These are phyloP conservation scores for Poecilia wingei DNA, from an alignment of 2,797 vertebrate genomes.

Conservation along the genomic window DNA sequence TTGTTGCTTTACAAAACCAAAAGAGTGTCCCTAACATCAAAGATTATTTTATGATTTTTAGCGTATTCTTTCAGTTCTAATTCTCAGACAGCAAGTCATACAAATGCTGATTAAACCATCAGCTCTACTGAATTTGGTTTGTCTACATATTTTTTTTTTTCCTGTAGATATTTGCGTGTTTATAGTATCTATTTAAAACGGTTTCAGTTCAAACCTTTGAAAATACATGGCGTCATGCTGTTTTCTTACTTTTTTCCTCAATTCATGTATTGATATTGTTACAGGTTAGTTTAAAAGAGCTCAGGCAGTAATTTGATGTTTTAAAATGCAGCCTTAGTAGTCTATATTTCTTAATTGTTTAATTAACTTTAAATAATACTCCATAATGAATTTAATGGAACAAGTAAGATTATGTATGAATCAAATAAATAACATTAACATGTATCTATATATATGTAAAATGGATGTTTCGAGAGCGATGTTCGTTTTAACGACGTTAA, in stretches of 20 bases:
- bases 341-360: constrained; percentile 19
- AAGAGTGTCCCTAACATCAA: background rate
- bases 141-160: background rate
- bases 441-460: background rate
- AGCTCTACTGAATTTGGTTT: background rate
- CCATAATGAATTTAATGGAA: constrained; percentile 40
- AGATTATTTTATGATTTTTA: background rate
- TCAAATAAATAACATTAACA: background rate
- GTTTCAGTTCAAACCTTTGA: background rate
- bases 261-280: too few species aligned
- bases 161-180: background rate
- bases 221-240: background rate
- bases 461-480: background rate
- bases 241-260: too few species aligned
- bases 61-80: background rate
- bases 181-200: background rate
- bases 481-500: constrained; percentile 6
- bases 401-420: background rate
- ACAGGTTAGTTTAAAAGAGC: background rate
- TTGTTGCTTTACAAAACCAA: background rate
- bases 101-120: background rate
- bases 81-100: too few species aligned
- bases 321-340: constrained; percentile 7
- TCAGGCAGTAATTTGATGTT: constrained; percentile 6
- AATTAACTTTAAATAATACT: constrained; percentile 11